phyloP scores from a whole-genome alignment of 1,140 invertebrate genomes.

The Bactericera cockerelli region DNA sequence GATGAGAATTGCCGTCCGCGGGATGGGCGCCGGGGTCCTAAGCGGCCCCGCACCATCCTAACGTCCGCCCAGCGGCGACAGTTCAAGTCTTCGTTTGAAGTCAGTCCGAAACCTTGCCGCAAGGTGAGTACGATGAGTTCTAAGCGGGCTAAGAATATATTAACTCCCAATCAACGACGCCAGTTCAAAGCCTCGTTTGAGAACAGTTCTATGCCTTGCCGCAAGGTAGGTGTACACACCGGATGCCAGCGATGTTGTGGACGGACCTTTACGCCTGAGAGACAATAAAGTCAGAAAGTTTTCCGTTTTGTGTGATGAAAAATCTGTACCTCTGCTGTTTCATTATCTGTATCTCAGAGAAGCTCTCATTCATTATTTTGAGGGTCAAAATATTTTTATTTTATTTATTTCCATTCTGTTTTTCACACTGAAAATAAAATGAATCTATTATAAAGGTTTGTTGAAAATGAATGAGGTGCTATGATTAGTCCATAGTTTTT shows the following conservation, averaged over 20 bases:
- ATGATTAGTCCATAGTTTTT: too few relatives aligned
- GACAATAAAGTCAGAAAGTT: too few relatives aligned
- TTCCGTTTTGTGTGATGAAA: too few relatives aligned
- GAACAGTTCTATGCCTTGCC: conserved; percentile 92
- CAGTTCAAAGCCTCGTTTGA: conserved; percentile 98
- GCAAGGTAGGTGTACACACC: conserved; percentile 55
- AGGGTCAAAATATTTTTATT: too few relatives aligned
- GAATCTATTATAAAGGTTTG: too few relatives aligned
- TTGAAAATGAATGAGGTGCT: too few relatives aligned
- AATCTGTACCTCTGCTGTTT: too few relatives aligned
- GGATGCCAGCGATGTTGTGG: neutral
- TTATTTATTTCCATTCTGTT: too few relatives aligned
- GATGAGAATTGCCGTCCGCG: conserved; percentile 61
- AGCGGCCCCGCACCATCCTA: conserved; percentile 88
- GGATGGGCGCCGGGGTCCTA: conserved; percentile 78
- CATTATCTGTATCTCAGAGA: too few relatives aligned
- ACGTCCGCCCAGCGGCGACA: conserved; percentile 92
- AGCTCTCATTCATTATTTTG: too few relatives aligned
- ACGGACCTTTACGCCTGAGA: too few relatives aligned
- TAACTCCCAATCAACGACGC: conserved; percentile 88
- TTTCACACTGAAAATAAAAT: too few relatives aligned
- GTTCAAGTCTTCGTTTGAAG: conserved; percentile 96
- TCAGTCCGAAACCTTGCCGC: conserved; percentile 92
- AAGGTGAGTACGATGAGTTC: conserved; percentile 62
- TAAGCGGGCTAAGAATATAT: conserved; percentile 88